Evolutionary conservation across 2,797 vertebrate species (phyloP).

Genomic region (Rhinoraja longicauda): DNA sequence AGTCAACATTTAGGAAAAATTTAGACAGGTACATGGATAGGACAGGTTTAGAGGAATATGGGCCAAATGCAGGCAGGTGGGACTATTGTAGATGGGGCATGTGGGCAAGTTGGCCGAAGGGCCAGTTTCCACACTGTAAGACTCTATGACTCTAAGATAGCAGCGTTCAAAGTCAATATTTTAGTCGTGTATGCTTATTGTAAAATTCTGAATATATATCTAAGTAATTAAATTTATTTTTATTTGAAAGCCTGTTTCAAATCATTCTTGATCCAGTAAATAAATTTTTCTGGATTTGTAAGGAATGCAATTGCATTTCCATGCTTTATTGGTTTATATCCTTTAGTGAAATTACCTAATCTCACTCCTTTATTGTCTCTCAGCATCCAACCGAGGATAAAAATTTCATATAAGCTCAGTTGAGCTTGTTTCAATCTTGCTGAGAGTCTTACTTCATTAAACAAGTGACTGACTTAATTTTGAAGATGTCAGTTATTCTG

Average conservation of each 20-base stretch:
- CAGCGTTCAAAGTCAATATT: neutral
- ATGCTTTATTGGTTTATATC: neutral
- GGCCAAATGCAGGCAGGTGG: no score
- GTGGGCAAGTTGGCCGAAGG: no score
- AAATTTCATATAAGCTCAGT: constrained; percentile 12
- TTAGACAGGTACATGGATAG: no score
- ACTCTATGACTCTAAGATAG: neutral
- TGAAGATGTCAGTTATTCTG: neutral
- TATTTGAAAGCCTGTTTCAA: neutral
- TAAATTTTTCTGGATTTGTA: neutral
- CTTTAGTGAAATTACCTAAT: neutral
- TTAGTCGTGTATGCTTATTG: neutral
- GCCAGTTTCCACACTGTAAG: no score
- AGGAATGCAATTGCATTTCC: neutral
- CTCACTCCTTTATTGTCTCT: neutral
- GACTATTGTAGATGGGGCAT: no score
- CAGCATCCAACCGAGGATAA: neutral
- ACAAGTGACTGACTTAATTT: constrained; percentile 11
- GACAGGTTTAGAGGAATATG: no score
- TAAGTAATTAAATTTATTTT: neutral
- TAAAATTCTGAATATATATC: neutral
- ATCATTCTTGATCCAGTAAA: neutral
- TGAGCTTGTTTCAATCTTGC: neutral
- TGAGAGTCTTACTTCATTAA: neutral
- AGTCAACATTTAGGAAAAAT: no score